Evolutionary conservation across 2,113 vertebrate genomes (phyloP).

Genomic region (Potamarius usumacintae): DNA sequence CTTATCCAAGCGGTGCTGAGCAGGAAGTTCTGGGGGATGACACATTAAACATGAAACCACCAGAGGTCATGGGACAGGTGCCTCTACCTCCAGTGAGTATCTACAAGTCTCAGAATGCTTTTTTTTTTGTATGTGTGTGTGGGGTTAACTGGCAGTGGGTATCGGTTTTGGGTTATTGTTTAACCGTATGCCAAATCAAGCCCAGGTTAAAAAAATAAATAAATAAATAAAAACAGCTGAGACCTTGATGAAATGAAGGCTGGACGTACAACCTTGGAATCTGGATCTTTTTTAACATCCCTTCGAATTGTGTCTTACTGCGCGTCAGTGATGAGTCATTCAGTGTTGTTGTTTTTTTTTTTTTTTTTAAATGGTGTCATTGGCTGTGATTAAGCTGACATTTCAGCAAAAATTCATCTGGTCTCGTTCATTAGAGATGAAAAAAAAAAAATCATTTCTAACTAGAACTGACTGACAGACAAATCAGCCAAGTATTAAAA

Average conservation of each 20-base stretch:
- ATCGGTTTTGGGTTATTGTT: background rate
- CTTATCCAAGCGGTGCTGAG: slow-evolving; percentile 88
- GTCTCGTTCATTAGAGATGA: background rate
- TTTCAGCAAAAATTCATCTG: background rate
- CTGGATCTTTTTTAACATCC: background rate
- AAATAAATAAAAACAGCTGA: background rate
- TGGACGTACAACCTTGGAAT: background rate
- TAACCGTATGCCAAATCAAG: background rate
- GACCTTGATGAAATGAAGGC: background rate
- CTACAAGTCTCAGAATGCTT: too few species aligned
- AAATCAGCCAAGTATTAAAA: background rate
- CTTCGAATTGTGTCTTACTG: background rate
- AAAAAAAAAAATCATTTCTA: background rate
- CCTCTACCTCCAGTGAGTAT: slow-evolving; percentile 88
- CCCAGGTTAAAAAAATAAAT: too few species aligned
- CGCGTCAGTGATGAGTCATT: background rate
- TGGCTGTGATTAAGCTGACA: background rate
- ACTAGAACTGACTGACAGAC: background rate
- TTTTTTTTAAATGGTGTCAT: background rate
- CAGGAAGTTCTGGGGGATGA: slow-evolving; percentile 86
- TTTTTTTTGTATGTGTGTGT: background rate
- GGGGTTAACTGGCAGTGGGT: background rate
- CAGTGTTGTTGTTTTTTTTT: background rate
- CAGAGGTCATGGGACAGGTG: slow-evolving; percentile 91
- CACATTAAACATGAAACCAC: slow-evolving; percentile 83